Evolutionary conservation across 2,888 invertebrate species (phyloP).

Genomic region (Muscina levida): DNA sequence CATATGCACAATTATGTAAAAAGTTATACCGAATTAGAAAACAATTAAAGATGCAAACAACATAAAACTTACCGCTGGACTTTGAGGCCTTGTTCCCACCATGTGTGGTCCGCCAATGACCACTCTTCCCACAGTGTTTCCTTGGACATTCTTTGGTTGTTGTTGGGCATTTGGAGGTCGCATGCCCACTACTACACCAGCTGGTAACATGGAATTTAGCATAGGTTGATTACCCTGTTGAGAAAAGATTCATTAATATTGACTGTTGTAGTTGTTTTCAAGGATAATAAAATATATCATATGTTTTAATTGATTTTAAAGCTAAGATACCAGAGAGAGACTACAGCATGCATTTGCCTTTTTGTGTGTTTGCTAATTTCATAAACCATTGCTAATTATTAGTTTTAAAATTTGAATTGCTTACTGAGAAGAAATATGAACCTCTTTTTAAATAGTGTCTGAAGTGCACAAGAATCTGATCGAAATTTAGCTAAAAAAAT

Average conservation of each 20-base stretch:
- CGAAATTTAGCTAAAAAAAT: too few species aligned
- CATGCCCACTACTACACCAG: constrained; percentile 92
- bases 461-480: too few species aligned
- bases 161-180: constrained; percentile 86
- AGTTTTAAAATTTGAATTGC: too few species aligned
- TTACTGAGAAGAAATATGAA: too few species aligned
- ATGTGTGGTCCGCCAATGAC: constrained; percentile 91
- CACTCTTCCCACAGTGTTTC: constrained; percentile 89
- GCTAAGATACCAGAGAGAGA: constrained; percentile 47
- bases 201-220: constrained; percentile 84
- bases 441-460: too few species aligned
- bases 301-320: constrained; percentile 9
- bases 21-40: not conserved
- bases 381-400: constrained; percentile 19
- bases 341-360: constrained; percentile 66
- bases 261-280: not conserved
- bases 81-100: constrained; percentile 89
- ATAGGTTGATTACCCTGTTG: constrained; percentile 82
- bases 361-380: constrained; percentile 44
- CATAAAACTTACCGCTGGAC: constrained; percentile 83
- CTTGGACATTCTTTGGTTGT: constrained; percentile 84
- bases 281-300: not conserved
- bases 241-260: not conserved
- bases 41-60: constrained; percentile 9
- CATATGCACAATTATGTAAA: not conserved